These are phyloP conservation scores for Aphaenogaster ashmeadi DNA, from an alignment of 1,140 invertebrate species.

Conservation along the genomic window DNA sequence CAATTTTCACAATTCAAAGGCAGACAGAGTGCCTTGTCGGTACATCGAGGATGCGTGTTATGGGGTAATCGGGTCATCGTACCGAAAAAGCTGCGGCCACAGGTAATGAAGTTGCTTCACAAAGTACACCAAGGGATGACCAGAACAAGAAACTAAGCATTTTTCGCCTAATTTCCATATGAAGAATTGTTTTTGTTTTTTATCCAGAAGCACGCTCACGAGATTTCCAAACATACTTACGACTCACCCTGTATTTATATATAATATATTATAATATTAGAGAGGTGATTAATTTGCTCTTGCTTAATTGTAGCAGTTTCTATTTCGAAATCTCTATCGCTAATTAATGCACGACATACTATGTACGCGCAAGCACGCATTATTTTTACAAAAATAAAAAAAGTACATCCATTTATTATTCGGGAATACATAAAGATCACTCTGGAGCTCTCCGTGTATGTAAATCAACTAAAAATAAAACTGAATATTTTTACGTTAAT, in stretches of 20 bases:
- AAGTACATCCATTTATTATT: constrained; percentile 38
- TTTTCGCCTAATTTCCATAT: too few relatives aligned
- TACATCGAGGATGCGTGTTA: too few relatives aligned
- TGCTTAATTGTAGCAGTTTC: not conserved
- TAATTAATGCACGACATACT: constrained; percentile 9
- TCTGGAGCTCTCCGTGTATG: not conserved
- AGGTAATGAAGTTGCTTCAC: too few relatives aligned
- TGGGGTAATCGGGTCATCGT: too few relatives aligned
- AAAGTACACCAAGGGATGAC: too few relatives aligned
- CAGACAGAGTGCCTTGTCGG: too few relatives aligned
- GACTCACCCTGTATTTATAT: not conserved
- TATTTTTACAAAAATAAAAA: constrained; percentile 8
- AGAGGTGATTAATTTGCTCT: not conserved
- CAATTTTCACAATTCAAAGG: too few relatives aligned
- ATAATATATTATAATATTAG: constrained; percentile 21
- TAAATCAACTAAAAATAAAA: constrained; percentile 21
- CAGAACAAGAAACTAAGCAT: too few relatives aligned
- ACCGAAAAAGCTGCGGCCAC: too few relatives aligned
- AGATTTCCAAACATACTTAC: too few relatives aligned
- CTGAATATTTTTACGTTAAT: constrained; percentile 7
- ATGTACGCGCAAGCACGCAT: not conserved
- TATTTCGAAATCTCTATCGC: constrained; percentile 5
- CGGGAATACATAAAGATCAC: constrained; percentile 22
- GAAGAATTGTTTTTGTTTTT: too few relatives aligned
- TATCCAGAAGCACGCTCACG: too few relatives aligned